A percentile compares a stretch with the other conserved stretches of the same genome.
Conservation (phyloP, 2,888 invertebrate genomes). For the Metacarcinus magister region DNA sequence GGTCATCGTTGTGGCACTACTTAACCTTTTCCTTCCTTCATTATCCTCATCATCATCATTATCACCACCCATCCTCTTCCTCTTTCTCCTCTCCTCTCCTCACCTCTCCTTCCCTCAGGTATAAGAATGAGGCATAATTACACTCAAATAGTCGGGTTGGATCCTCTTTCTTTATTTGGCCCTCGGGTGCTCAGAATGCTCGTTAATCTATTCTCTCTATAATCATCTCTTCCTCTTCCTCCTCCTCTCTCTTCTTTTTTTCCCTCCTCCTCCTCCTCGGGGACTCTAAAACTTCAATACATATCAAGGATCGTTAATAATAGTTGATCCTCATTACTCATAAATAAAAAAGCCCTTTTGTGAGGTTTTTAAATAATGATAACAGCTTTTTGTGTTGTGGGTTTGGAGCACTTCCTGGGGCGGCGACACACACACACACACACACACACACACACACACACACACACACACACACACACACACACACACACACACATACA, state of each 20-base stretch:
- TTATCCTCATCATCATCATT: conserved; percentile 14
- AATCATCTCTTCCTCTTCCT: not conserved
- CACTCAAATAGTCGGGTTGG: conserved; percentile 27
- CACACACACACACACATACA: conserved; percentile 20
- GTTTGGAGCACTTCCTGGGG: not conserved
- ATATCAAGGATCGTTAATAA: not conserved
- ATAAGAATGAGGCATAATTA: conserved; percentile 8
- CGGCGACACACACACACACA: not conserved
- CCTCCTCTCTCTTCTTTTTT: not conserved
- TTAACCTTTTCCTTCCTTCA: not conserved
- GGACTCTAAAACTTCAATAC: not conserved
- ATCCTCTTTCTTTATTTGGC: not conserved
- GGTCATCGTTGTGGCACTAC: not conserved
- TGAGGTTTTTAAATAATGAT: not conserved
- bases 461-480: conserved; percentile 35
- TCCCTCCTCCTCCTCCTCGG: not conserved
- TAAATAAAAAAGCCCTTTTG: not conserved
- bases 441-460: conserved; percentile 39
- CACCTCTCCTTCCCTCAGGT: not conserved
- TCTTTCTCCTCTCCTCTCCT: not conserved
- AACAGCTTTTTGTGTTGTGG: not conserved
- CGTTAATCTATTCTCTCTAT: not conserved
- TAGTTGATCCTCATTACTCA: not conserved
- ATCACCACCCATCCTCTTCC: not conserved
- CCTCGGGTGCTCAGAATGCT: not conserved